Evolutionary conservation across 2,888 invertebrate species (phyloP), one percentile per base, ranked within the genome.

Genomic region (Venusia cambrica): DNA sequence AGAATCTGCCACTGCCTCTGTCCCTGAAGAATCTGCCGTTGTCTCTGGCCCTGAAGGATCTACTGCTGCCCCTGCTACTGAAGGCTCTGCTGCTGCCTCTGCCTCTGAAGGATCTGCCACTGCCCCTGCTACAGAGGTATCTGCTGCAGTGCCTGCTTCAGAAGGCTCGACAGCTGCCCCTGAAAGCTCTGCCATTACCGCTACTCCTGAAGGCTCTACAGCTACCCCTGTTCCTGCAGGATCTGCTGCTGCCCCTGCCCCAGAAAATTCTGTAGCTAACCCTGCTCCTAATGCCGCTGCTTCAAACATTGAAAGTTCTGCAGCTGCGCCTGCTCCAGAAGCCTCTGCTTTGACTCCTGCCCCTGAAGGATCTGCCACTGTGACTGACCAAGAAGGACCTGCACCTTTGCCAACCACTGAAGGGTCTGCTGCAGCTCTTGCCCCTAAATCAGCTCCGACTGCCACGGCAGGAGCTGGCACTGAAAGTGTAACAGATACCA

Each of bases 71-170:
- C 8, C 29, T 17, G 30, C 11, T 5, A 3, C 25, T 6, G 30
- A 20, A 20, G 25, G 2, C 2, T 2, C 33, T 12, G 28, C 21
- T 7, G 18, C 38, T 5, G 28, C 21, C 9, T 18, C 38, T 5
- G 36, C 15, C 1, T 5, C 37, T 3, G 26, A 10, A 15, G 22
- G 12, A 4, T 17, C 27, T 10, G 22, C 37, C n/a, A 12, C 25
- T 13, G 12, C 17, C n/a, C n/a, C n/a, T n/a, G n/a, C 11, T 5
- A 3, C 25, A 5, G 30, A 20, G 16, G 25, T 2, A 1, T 2
- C 33, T 12, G n/a, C n/a, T n/a, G n/a, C n/a, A n/a, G 28, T 19
- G 7, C 20, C 38, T 5, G 36, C 15, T 1, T 5, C 37, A 2
- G 26, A 10, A 15, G 22, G 12, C 3, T 17, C 27, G 8, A 20